A percentile compares a stretch with the other conserved stretches of the same genome.
phyloP scores from a whole-genome alignment of 2,113 vertebrate species.

The Pelobates fuscus region DNA sequence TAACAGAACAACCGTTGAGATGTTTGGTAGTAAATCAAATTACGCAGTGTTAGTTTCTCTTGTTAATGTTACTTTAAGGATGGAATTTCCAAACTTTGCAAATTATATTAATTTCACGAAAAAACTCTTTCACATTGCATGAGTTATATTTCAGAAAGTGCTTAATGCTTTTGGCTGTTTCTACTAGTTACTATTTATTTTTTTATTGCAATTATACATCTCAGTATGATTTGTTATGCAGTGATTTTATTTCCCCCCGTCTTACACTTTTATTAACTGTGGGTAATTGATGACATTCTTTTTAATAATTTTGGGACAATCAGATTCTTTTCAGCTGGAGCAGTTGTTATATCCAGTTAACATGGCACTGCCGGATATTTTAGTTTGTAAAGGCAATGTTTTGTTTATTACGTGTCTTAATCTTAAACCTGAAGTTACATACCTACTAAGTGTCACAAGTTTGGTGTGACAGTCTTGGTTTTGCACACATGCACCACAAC shows the following conservation, averaged over 20 bases:
- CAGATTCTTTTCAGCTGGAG: background rate
- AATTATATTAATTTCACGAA: conserved; percentile 4
- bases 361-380: background rate
- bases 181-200: conserved; percentile 28
- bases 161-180: conserved; percentile 29
- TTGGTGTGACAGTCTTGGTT: no score
- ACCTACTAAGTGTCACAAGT: no score
- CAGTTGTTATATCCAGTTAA: background rate
- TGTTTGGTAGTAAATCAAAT: no score
- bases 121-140: background rate
- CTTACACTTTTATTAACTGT: conserved; percentile 12
- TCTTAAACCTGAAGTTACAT: no score
- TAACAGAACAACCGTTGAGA: no score
- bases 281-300: conserved; percentile 20
- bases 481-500: no score
- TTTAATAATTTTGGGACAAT: conserved; percentile 8
- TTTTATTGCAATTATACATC: conserved; percentile 14
- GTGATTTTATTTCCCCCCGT: conserved; percentile 3
- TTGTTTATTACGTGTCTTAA: no score
- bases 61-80: no score
- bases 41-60: no score
- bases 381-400: background rate
- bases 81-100: background rate
- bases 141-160: conserved; percentile 29
- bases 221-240: conserved; percentile 29